Evolutionary conservation across 2,888 invertebrate species (phyloP).

Genomic region (Rhogogaster chlorosoma): DNA sequence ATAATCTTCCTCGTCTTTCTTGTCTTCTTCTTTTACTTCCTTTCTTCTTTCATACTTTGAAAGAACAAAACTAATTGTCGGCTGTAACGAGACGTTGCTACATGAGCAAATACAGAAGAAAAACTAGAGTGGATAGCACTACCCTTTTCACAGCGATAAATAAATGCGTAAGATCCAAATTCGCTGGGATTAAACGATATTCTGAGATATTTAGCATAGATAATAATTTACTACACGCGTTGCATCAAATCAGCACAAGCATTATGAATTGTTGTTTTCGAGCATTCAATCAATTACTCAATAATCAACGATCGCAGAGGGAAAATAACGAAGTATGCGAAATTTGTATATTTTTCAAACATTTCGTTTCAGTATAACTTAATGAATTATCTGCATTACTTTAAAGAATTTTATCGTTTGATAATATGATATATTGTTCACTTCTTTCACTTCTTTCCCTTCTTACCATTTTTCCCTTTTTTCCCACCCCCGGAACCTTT

Average conservation of each 20-base stretch:
- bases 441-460: slow-evolving; percentile 15
- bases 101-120: background rate
- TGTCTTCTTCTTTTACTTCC: background rate
- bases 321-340: background rate
- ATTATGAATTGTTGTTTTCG: background rate
- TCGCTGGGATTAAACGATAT: background rate
- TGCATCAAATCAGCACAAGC: background rate
- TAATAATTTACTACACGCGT: background rate
- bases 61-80: background rate
- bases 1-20: background rate
- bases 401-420: background rate
- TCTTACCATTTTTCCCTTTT: slow-evolving; percentile 50
- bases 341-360: background rate
- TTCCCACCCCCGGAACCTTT: slow-evolving; percentile 49
- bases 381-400: background rate
- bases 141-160: background rate
- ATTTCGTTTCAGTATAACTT: background rate
- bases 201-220: background rate
- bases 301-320: background rate
- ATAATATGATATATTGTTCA: background rate
- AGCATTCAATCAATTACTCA: background rate
- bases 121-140: background rate
- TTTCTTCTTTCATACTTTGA: background rate
- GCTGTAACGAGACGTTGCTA: background rate
- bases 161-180: background rate